Conservation (phyloP, 2,888 invertebrate genomes). For the Griposia aprilina region DNA sequence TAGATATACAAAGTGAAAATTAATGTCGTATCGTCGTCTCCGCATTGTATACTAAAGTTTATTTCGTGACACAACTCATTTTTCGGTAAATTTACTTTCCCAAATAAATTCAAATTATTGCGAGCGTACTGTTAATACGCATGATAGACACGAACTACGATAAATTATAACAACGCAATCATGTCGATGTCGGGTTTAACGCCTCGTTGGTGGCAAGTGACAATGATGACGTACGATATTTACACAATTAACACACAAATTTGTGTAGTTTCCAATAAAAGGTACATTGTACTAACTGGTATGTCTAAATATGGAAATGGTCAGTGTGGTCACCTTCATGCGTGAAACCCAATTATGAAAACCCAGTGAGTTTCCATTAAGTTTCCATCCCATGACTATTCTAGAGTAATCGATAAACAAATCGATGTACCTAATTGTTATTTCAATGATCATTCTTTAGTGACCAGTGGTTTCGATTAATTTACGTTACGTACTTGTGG, state of each 20-base stretch:
- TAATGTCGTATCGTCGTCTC: neutral
- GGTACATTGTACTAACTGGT: conserved; percentile 37
- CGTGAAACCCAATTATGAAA: conserved; percentile 18
- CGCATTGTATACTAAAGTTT: neutral
- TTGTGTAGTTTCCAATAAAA: conserved; percentile 33
- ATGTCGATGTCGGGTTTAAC: conserved; percentile 29
- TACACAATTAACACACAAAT: conserved; percentile 37
- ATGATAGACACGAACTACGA: conserved; percentile 21
- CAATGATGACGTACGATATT: conserved; percentile 50
- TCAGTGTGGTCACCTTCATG: neutral
- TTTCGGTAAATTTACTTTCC: neutral
- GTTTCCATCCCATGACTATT: conserved; percentile 1
- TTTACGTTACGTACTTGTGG: neutral
- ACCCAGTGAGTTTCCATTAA: neutral
- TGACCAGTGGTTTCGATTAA: neutral
- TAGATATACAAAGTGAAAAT: neutral
- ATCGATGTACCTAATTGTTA: conserved; percentile 7
- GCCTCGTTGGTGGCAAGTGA: conserved; percentile 48
- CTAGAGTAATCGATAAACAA: conserved; percentile 1
- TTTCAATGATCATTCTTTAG: neutral
- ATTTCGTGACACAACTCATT: neutral
- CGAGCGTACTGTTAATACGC: conserved; percentile 4
- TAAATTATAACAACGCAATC: conserved; percentile 39
- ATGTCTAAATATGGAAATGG: conserved; percentile 29
- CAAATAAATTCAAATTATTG: conserved; percentile 10